Base-by-base conservation (phyloP, 2,888 invertebrate species). In the Pachydiplax longipennis region DNA sequence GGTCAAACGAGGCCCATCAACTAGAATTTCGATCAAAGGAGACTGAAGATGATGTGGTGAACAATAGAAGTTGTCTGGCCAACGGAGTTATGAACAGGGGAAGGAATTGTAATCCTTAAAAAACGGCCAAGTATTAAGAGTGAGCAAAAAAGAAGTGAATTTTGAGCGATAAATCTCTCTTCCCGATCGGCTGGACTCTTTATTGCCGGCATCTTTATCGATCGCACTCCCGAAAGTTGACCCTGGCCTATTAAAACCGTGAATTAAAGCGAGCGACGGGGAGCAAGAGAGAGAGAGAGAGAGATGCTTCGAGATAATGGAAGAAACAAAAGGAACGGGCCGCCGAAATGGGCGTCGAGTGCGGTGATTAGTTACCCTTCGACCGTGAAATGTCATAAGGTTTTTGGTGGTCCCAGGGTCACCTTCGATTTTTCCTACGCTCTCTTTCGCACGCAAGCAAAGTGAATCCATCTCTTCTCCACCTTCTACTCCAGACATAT, bases 231-330 rank as follows among this genome's bases (percentile, higher is more conserved):
- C 37, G 37, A 87, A 87, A 87, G 87, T 35, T 87, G 87, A 87
- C 87, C 87, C 87, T 87, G 87, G 87, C 87, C 87, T 61, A 87
- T 87, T 87, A 87, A 87, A 87, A 87, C 61, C 37, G 37, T 61
- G 87, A 87, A 87, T 87, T 87, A 87, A 87, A 87, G 87, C 87
- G 37, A 61, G 31, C 83, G 35, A 83, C 53, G 35, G 25, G 31
- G 53, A 83, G 83, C 18, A 53, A 83, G 83, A 6, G 31, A 83
- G 82, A 83, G 31, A 44, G 37, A 37, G 37, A 37, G 83, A 35
- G 37, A 53, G 83, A 53, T n/a, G 53, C 31, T 12, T 48, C n/a
- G 83, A 83, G 83, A 35, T 48, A 58, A 44, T 48, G 37, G 87
- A 35, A 87, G 61, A 61, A 35, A 37, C 35, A 40, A 37, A 44